Evolutionary conservation across 2,797 vertebrate species (phyloP).

Genomic region (Mormyrus hasselquistii): DNA sequence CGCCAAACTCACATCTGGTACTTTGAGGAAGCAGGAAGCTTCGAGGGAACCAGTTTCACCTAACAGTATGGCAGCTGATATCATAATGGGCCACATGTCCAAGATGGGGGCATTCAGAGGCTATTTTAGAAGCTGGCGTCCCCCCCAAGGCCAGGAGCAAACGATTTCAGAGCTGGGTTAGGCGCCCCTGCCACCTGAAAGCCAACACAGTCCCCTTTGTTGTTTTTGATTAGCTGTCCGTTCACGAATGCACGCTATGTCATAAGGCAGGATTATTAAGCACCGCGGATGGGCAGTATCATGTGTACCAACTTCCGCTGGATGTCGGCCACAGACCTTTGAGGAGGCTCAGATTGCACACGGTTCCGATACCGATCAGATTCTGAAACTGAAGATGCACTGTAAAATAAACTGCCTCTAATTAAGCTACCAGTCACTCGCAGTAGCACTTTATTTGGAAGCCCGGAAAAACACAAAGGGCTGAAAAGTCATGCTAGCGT

Average conservation of each 20-base stretch:
- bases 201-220: not conserved
- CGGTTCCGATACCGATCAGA: slow-evolving; percentile 22
- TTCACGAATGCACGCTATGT: slow-evolving; percentile 23
- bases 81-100: slow-evolving; percentile 22
- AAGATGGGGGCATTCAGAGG: slow-evolving; percentile 35
- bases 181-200: not conserved
- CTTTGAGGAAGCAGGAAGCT: slow-evolving; percentile 23
- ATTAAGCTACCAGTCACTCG: not conserved
- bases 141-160: slow-evolving; percentile 22
- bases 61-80: slow-evolving; percentile 40
- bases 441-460: not conserved
- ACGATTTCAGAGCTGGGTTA: slow-evolving; percentile 26
- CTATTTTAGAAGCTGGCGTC: slow-evolving; percentile 37
- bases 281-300: slow-evolving; percentile 14
- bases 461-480: not conserved
- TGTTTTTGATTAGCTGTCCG: slow-evolving; percentile 27
- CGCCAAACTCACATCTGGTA: not conserved
- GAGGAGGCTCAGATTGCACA: slow-evolving; percentile 21
- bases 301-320: slow-evolving; percentile 30
- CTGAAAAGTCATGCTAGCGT: not conserved
- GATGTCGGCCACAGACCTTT: slow-evolving; percentile 11
- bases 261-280: slow-evolving; percentile 18
- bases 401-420: not conserved
- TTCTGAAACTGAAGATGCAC: not conserved
- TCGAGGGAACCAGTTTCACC: slow-evolving; percentile 40